A percentile compares a stretch with the other conserved stretches of the same genome.
These are phyloP conservation scores for Acomys russatus DNA, from an alignment of 2,797 vertebrate genomes.

Conservation along the genomic window DNA sequence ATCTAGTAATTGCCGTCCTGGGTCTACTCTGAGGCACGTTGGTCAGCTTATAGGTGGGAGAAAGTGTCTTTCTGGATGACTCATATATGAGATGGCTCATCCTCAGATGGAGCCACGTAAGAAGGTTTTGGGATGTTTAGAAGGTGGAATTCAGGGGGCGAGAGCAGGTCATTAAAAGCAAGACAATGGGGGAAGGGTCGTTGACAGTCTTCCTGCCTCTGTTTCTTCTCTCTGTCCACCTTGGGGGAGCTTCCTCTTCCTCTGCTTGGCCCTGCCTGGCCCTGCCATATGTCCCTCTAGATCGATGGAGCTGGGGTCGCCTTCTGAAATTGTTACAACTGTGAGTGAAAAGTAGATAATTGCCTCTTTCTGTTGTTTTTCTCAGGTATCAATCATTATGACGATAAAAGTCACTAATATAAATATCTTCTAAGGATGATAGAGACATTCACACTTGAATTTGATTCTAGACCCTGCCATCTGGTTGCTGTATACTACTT, in stretches of 20 bases:
- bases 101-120: not conserved
- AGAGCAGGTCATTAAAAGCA: not conserved
- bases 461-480: constrained; percentile 29
- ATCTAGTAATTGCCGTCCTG: not conserved
- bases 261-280: not conserved
- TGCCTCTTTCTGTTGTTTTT: not conserved
- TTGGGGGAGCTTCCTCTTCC: not conserved
- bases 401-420: not conserved
- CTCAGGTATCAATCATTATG: not conserved
- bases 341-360: not conserved
- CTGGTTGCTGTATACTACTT: not conserved
- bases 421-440: not conserved
- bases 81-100: not conserved
- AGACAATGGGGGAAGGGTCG: too few species aligned
- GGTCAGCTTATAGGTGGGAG: not conserved
- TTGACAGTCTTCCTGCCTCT: not conserved
- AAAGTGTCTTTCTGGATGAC: not conserved
- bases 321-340: not conserved
- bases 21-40: not conserved
- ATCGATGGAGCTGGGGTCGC: not conserved
- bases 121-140: not conserved
- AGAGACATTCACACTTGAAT: not conserved
- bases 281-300: too few species aligned
- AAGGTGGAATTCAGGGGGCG: not conserved
- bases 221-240: not conserved